Base-by-base conservation (phyloP, 2,113 vertebrate genomes). In the Poicephalus gulielmi region DNA sequence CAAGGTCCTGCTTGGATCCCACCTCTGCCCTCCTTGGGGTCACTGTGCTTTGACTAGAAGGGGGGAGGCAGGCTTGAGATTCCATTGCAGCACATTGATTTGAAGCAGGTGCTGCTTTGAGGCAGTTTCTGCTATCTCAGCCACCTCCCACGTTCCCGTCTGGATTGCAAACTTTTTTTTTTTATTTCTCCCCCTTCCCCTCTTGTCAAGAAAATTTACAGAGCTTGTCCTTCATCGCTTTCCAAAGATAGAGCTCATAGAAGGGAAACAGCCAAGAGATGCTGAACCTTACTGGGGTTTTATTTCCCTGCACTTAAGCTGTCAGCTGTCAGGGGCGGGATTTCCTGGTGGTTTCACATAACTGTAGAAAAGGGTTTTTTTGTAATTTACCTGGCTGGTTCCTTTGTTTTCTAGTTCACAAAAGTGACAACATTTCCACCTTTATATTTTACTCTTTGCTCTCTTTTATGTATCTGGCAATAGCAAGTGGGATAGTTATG, bases 101-200 rank as follows among this genome's bases (percentile, higher is more conserved):
- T 83, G 89, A 83, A 94, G 95, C 93, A 96, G 94, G 94, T 93
- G 91, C 89, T 76, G 73, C 82, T 94, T 85, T 77, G 63, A 92
- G 87, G 82, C 79, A 55, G 63, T 83, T 93, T 95, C 91, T 96
- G 90, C 76, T 94, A 85, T 96, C 90, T 94, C 93, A 94, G 43
- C 85, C 88, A 96, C 96, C 90, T 97, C 97, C 95, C 94, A 94
- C 95, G 4, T 94, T 91, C 93, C 95, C n/a, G 1, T 96, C 95
- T 96, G 96, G 88, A 90, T 94, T 85, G 88, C 83, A 92, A 83
- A 80, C 79, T 94, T 94, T 49, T 33, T 59, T 78, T 67, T 69
- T 68, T 92, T 86, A 43, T 71, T 62, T 35, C 79, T 80, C 50
- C 82, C 50, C 66, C 27, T 76, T 94, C 76, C 43, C 23, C 75